Evolutionary conservation across 2,888 invertebrate genomes (phyloP).

Genomic region (Hyalella azteca): DNA sequence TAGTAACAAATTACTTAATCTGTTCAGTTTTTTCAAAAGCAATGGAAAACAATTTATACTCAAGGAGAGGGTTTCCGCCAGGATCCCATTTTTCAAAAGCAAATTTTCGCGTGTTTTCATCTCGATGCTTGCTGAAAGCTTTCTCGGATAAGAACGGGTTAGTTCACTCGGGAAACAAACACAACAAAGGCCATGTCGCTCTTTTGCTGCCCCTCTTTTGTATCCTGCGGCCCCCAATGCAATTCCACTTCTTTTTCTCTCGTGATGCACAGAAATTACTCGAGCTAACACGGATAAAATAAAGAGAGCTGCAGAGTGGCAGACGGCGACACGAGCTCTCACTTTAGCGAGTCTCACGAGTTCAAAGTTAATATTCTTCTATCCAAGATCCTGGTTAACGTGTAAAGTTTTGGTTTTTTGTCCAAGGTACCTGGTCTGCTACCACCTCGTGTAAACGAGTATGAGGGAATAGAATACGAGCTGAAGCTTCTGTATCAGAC

Average conservation of each 20-base stretch:
- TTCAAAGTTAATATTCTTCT: background rate
- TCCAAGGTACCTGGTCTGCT: background rate
- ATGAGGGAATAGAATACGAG: background rate
- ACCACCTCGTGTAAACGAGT: background rate
- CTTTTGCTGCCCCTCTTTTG: constrained; percentile 36
- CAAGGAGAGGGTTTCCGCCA: too few species aligned
- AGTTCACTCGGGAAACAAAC: constrained; percentile 20
- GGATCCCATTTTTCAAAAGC: too few species aligned
- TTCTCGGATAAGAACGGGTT: constrained; percentile 4
- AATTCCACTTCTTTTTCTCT: constrained; percentile 31
- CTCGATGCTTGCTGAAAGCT: background rate
- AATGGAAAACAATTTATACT: too few species aligned
- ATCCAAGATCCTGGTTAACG: background rate
- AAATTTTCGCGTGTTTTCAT: background rate
- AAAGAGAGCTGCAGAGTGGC: constrained; percentile 9
- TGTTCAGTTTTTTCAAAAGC: too few species aligned
- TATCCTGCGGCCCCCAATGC: constrained; percentile 36
- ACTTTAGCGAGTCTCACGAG: background rate
- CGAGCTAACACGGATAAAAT: constrained; percentile 32
- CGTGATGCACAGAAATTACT: constrained; percentile 37
- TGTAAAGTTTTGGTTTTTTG: background rate
- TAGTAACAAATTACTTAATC: too few species aligned
- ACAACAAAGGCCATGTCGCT: constrained; percentile 33
- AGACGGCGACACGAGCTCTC: background rate
- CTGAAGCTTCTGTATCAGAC: background rate